Conservation (phyloP, 2,888 invertebrate species). For the Gordius sp. region DNA sequence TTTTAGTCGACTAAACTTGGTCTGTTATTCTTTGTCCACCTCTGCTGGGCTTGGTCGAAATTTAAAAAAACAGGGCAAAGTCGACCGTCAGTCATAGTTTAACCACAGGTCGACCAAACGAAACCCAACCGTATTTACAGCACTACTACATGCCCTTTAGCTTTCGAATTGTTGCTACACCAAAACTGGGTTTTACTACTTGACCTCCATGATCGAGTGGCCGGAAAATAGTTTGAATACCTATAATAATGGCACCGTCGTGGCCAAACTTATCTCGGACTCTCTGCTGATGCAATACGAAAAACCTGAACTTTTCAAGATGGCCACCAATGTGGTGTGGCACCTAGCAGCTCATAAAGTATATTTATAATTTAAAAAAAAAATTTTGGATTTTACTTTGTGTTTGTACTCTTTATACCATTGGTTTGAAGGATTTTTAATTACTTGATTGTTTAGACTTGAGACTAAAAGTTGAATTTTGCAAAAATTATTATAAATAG, state of each 20-base stretch:
- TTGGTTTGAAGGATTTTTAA: background rate
- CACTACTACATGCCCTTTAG: too few relatives aligned
- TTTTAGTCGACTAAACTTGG: too few relatives aligned
- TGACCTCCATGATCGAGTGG: constrained; percentile 14
- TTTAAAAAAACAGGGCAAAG: too few relatives aligned
- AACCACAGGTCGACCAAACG: too few relatives aligned
- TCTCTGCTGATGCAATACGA: background rate
- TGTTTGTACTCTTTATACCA: background rate
- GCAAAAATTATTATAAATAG: background rate
- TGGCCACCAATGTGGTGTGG: background rate
- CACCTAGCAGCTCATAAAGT: constrained; percentile 1
- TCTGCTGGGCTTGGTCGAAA: too few relatives aligned
- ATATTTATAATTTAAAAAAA: background rate
- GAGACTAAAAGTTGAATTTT: background rate
- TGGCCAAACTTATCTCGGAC: background rate
- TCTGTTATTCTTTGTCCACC: too few relatives aligned
- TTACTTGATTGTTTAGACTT: background rate
- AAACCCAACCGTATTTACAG: too few relatives aligned
- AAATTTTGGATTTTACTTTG: background rate
- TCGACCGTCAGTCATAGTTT: too few relatives aligned
- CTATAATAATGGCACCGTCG: background rate
- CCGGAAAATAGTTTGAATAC: background rate
- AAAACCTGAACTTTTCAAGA: background rate
- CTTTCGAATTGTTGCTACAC: constrained; percentile 11
- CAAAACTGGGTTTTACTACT: constrained; percentile 7